Conservation (phyloP, 2,888 invertebrate species). For the Melikaiella ostensackeni region DNA sequence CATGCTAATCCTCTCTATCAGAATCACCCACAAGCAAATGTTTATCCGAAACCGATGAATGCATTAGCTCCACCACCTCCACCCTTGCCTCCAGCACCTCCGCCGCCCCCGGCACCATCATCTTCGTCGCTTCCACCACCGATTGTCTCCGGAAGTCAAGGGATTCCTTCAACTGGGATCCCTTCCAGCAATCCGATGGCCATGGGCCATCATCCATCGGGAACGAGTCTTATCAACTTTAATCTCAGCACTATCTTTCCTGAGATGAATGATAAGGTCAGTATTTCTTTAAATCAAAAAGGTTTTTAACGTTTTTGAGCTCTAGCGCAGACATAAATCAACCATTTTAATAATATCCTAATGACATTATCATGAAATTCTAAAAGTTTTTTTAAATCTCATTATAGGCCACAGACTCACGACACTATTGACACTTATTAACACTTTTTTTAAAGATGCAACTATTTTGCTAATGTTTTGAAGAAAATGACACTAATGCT, state of each 20-base stretch:
- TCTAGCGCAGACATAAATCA: too few species aligned
- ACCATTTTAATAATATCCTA: too few species aligned
- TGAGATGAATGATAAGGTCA: constrained; percentile 84
- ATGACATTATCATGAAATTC: too few species aligned
- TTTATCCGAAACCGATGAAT: constrained; percentile 66
- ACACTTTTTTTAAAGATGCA: too few species aligned
- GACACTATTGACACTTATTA: too few species aligned
- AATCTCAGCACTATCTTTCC: constrained; percentile 91
- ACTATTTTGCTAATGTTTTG: too few species aligned
- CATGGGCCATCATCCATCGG: constrained; percentile 75
- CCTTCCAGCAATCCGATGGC: constrained; percentile 66
- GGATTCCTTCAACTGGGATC: constrained; percentile 57
- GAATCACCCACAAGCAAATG: constrained; percentile 69
- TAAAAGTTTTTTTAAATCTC: too few species aligned
- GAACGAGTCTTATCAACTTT: constrained; percentile 85
- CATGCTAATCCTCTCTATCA: constrained; percentile 72
- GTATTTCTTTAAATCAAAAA: neutral
- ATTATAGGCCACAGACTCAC: too few species aligned
- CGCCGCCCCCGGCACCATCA: constrained; percentile 47
- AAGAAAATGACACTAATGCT: too few species aligned
- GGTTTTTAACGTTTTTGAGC: neutral
- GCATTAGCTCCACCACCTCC: constrained; percentile 57
- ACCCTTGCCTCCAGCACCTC: constrained; percentile 44
- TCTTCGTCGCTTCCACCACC: constrained; percentile 48
- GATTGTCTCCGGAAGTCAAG: constrained; percentile 52